Conservation (phyloP, 2,113 vertebrate species). For the Caracal caracal region DNA sequence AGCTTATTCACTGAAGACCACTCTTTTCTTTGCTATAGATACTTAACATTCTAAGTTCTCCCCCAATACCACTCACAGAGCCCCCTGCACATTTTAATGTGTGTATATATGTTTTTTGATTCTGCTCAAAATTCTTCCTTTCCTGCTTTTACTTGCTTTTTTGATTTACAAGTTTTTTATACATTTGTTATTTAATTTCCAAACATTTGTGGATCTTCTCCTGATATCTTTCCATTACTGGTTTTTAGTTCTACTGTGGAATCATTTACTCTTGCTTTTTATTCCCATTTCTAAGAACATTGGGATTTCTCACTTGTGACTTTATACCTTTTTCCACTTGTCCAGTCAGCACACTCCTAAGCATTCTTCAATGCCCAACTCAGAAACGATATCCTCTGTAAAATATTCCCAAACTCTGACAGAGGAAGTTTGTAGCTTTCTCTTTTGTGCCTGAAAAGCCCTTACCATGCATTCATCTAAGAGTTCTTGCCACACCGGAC, state of each 20-base stretch:
- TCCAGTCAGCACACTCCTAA: not conserved
- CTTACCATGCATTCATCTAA: not conserved
- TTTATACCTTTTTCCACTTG: not conserved
- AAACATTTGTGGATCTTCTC: not conserved
- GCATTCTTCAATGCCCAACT: not conserved
- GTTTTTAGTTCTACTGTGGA: not conserved
- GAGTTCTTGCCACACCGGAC: not conserved
- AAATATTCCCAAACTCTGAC: not conserved
- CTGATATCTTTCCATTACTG: not conserved
- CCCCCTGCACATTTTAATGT: not conserved
- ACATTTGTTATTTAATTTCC: conserved; percentile 7
- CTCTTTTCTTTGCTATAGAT: not conserved
- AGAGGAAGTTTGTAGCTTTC: not conserved
- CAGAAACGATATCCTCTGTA: not conserved
- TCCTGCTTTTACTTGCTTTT: not conserved
- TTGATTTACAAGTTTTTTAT: conserved; percentile 18
- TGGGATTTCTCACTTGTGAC: not conserved
- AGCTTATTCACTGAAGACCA: not conserved
- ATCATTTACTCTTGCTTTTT: not conserved
- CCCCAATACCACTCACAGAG: not conserved
- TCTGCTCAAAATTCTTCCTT: not conserved
- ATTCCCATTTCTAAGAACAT: not conserved
- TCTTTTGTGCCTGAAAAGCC: not conserved
- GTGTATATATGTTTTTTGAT: not conserved
- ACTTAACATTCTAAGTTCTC: not conserved